A percentile compares a stretch with the other conserved stretches of the same genome.
These are phyloP conservation scores for Perdita meconis DNA, from an alignment of 2,888 invertebrate genomes.

Conservation along the genomic window DNA sequence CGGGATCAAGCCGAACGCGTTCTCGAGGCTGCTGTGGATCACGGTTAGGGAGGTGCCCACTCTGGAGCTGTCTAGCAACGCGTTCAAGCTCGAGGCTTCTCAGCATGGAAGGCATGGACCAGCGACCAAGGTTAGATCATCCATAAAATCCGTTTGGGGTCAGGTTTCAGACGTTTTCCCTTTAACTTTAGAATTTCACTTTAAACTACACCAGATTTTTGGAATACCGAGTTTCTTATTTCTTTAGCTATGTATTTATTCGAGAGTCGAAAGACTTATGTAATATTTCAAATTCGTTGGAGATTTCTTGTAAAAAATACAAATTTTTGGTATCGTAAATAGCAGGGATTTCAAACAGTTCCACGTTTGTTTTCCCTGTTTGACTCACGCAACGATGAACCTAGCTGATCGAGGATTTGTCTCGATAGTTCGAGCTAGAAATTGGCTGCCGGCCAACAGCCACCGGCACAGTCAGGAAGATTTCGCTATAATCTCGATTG, in stretches of 20 bases:
- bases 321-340: too few species aligned
- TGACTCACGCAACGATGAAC: not conserved
- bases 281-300: too few species aligned
- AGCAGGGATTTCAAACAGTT: not conserved
- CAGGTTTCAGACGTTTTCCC: too few species aligned
- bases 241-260: not conserved
- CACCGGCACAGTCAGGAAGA: not conserved
- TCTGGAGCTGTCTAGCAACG: conserved; percentile 86
- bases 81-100: conserved; percentile 88
- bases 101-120: conserved; percentile 88
- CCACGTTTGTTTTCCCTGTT: conserved; percentile 22
- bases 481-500: conserved; percentile 26
- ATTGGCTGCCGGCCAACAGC: conserved; percentile 37
- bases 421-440: not conserved
- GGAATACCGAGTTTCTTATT: too few species aligned
- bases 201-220: too few species aligned
- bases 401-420: conserved; percentile 10
- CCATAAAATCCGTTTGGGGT: not conserved
- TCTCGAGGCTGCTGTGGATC: conserved; percentile 88
- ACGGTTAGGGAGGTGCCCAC: conserved; percentile 86
- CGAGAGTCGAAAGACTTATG: too few species aligned
- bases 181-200: too few species aligned
- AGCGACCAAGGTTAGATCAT: conserved; percentile 82
- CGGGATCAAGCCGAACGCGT: conserved; percentile 87
- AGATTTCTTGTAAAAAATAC: too few species aligned